Evolutionary conservation across 1,140 invertebrate species (phyloP).

Genomic region (Trinorchestia longiramus): DNA sequence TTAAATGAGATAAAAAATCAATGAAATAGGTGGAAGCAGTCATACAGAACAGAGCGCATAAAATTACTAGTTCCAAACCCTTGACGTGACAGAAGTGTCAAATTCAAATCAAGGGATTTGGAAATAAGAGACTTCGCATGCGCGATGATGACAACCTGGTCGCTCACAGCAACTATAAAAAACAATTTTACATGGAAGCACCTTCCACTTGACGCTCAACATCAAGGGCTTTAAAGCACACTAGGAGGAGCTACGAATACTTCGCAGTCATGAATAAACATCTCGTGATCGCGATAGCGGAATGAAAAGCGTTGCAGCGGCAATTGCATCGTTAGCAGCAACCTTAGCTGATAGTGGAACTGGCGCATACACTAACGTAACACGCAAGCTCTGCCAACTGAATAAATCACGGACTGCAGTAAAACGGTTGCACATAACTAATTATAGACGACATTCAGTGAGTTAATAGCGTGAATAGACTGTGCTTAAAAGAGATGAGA

Average conservation of each 20-base stretch:
- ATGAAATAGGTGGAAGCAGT: neutral
- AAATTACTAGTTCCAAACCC: neutral
- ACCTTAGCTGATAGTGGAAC: neutral
- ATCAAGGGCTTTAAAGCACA: neutral
- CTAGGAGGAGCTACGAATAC: neutral
- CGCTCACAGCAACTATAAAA: neutral
- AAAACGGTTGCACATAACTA: neutral
- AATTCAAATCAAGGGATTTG: neutral
- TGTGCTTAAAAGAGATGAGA: neutral
- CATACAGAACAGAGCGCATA: neutral
- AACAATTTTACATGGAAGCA: neutral
- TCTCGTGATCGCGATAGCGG: neutral
- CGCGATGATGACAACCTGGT: neutral
- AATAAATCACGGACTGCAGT: neutral
- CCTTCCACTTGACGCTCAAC: neutral
- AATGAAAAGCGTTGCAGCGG: neutral
- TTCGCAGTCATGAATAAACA: neutral
- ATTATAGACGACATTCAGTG: neutral
- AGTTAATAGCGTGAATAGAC: neutral
- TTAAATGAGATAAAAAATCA: neutral
- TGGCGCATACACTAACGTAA: neutral
- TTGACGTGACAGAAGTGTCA: neutral
- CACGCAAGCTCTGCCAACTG: neutral
- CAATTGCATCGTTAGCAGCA: neutral
- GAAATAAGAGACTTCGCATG: neutral